Percentiles rank a stretch among this genome's conserved stretches.
Evolutionary conservation across 37 sponge, comb jelly and placozoan genomes (phyloP).

Genomic region (Eunapius fragilis): DNA sequence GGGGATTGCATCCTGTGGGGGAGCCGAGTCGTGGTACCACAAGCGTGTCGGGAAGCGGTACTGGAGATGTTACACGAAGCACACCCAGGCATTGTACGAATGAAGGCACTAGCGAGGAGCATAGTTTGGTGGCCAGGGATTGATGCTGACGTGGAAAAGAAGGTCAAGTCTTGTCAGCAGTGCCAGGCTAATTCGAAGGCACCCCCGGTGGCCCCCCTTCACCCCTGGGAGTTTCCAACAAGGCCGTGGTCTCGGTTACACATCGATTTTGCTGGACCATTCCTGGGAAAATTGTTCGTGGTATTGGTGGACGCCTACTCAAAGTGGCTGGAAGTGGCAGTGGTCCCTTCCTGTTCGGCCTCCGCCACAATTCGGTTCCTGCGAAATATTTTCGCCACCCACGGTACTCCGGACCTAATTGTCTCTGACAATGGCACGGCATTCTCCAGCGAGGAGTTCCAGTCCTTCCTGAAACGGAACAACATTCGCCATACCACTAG

Average conservation of each 20-base stretch:
- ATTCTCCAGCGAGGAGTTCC: background rate
- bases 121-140: constrained; percentile 41
- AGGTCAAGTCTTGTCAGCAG: background rate
- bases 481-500: background rate
- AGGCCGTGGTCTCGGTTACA: constrained; percentile 6
- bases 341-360: constrained; percentile 3
- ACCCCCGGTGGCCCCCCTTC: background rate
- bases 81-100: constrained; percentile 7
- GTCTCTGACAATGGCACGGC: background rate
- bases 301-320: constrained; percentile 12
- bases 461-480: background rate
- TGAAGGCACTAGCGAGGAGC: constrained; percentile 17
- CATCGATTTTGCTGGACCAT: constrained; percentile 8
- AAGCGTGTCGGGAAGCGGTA: background rate
- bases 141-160: constrained; percentile 6
- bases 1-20: background rate
- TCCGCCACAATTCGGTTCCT: background rate
- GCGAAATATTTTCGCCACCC: background rate
- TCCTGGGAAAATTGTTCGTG: constrained; percentile 10
- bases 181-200: background rate
- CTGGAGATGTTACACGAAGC: background rate
- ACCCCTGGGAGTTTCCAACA: constrained; percentile 6
- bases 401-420: background rate
- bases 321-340: constrained; percentile 27
- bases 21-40: constrained; percentile 4